These are phyloP conservation scores for Ianthella basta DNA, from an alignment of 37 sponge, comb jelly and placozoan genomes.

Conservation along the genomic window DNA sequence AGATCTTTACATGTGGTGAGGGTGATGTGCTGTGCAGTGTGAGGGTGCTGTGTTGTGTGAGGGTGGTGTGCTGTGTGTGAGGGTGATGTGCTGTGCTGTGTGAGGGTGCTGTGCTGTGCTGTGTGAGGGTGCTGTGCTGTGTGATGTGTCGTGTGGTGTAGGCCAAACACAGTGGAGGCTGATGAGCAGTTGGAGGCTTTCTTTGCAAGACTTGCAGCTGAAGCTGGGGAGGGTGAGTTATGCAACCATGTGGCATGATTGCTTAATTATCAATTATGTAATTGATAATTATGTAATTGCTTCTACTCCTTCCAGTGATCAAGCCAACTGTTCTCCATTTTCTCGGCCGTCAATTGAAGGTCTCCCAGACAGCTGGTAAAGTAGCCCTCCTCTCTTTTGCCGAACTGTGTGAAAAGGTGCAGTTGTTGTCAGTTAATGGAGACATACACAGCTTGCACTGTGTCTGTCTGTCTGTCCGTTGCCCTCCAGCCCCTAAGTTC, in stretches of 20 bases:
- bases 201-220: constrained; percentile 7
- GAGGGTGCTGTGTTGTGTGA: too few species aligned
- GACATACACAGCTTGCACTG: too few species aligned
- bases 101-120: too few species aligned
- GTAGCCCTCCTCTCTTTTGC: constrained; percentile 66
- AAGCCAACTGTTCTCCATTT: constrained; percentile 36
- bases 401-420: constrained; percentile 64
- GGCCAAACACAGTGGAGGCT: constrained; percentile 27
- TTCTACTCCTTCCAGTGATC: constrained; percentile 24
- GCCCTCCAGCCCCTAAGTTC: constrained; percentile 68
- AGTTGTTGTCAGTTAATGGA: background rate
- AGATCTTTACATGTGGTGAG: too few species aligned
- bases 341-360: constrained; percentile 68
- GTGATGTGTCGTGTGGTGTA: background rate
- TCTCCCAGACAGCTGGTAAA: constrained; percentile 52
- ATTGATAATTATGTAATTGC: background rate
- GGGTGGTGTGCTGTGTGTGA: too few species aligned
- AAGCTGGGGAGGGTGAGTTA: background rate
- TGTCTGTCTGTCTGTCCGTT: background rate
- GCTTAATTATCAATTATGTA: background rate
- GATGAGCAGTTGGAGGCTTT: background rate
- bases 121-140: too few species aligned
- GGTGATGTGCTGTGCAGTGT: too few species aligned
- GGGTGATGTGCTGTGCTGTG: too few species aligned
- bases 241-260: background rate